These are phyloP conservation scores for Mus spretus DNA, from an alignment of 2,797 vertebrate genomes.

Conservation along the genomic window DNA sequence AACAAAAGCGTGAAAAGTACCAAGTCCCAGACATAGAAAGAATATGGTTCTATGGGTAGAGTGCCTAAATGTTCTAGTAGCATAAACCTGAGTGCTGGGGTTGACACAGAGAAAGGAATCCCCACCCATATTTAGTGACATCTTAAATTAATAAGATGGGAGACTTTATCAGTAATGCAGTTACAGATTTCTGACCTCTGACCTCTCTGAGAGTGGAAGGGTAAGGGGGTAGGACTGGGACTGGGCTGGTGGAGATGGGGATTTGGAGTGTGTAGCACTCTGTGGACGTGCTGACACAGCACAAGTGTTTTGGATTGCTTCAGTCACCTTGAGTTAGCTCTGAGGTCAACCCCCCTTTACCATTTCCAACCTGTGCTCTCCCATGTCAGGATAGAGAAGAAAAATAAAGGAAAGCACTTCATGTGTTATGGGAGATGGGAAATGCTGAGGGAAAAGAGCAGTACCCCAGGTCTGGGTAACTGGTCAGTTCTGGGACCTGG, in stretches of 20 bases:
- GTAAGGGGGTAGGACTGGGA: not conserved
- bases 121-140: conserved; percentile 47
- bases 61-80: not conserved
- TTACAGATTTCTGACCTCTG: conserved; percentile 2
- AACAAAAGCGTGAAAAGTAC: not conserved
- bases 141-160: conserved; percentile 61
- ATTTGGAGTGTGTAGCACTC: not conserved
- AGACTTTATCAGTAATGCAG: conserved; percentile 24
- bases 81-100: not conserved
- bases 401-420: not conserved
- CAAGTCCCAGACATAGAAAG: not conserved
- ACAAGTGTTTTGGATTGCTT: not conserved
- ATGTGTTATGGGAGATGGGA: not conserved
- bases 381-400: not conserved
- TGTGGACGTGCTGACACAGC: not conserved
- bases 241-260: not conserved
- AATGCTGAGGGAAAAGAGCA: not conserved
- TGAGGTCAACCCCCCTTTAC: not conserved
- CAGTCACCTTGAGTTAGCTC: not conserved
- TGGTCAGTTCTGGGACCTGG: not conserved
- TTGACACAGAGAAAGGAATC: not conserved
- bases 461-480: not conserved
- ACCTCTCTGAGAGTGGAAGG: not conserved
- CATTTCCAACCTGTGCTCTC: not conserved
- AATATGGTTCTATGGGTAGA: not conserved